Evolutionary conservation across 2,113 vertebrate species (phyloP).

Genomic region (Tautogolabrus adspersus): DNA sequence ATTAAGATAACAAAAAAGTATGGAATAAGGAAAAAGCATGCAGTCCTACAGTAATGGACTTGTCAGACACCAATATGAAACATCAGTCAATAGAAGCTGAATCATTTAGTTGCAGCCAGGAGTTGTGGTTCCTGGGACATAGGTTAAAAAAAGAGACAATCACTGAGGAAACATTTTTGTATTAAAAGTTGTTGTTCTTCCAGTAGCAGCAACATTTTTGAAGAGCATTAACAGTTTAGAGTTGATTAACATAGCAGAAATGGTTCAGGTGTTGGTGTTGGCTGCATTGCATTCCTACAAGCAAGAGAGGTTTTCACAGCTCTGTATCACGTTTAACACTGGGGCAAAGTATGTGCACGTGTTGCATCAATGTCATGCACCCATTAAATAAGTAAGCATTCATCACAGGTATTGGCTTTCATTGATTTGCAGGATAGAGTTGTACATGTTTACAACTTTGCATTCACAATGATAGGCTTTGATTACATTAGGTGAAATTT

Average conservation of each 20-base stretch:
- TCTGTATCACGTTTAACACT: not conserved
- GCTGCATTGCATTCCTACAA: not conserved
- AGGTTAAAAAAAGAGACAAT: not conserved
- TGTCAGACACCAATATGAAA: too few relatives aligned
- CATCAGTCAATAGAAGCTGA: too few relatives aligned
- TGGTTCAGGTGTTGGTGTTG: not conserved
- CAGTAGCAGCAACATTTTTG: not conserved
- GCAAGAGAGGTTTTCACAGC: not conserved
- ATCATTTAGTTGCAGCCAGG: not conserved
- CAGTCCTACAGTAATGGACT: too few relatives aligned
- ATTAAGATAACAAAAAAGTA: too few relatives aligned
- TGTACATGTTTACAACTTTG: too few relatives aligned
- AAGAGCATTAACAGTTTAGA: not conserved
- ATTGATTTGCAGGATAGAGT: too few relatives aligned
- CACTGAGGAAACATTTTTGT: too few relatives aligned
- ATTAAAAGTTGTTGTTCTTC: not conserved
- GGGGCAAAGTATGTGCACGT: not conserved
- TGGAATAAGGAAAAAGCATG: too few relatives aligned
- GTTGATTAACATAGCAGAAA: constrained; percentile 21
- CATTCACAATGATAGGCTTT: too few relatives aligned
- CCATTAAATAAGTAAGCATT: constrained; percentile 17
- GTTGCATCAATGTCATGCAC: constrained; percentile 6
- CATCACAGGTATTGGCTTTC: constrained; percentile 14
- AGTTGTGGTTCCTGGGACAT: not conserved
- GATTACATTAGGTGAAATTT: too few relatives aligned